Conservation (phyloP, 1,140 invertebrate species). For the Papilio dardanus region DNA sequence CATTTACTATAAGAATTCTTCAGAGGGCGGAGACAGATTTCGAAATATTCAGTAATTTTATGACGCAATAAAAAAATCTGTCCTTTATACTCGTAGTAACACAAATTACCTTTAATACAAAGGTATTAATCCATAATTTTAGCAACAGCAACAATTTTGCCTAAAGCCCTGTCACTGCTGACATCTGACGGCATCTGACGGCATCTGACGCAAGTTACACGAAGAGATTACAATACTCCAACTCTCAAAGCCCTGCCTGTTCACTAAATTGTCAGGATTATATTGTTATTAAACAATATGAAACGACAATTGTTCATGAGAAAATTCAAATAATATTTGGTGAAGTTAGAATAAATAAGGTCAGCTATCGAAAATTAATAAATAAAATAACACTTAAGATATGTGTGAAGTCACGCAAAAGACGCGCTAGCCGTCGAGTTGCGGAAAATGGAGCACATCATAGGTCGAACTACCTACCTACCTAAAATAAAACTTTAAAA, state of each 20-base stretch:
- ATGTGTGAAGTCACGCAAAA: too few relatives aligned
- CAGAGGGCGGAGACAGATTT: too few relatives aligned
- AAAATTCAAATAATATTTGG: not conserved
- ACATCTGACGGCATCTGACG: conserved; percentile 3
- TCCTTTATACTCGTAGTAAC: not conserved
- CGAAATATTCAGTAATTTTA: not conserved
- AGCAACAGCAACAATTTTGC: not conserved
- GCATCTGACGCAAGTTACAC: not conserved
- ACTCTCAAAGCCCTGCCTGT: conserved; percentile 6
- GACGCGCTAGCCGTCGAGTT: too few relatives aligned
- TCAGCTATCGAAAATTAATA: not conserved
- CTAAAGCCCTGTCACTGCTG: not conserved
- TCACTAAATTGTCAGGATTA: not conserved
- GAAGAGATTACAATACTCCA: conserved; percentile 13
- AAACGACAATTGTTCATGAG: not conserved
- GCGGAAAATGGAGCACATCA: too few relatives aligned
- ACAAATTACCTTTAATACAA: not conserved
- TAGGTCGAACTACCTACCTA: too few relatives aligned
- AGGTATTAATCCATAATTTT: not conserved
- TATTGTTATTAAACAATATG: not conserved
- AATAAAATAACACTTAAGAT: too few relatives aligned
- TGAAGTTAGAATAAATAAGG: not conserved
- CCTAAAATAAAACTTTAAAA: too few relatives aligned
- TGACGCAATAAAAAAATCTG: not conserved
- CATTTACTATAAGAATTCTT: too few relatives aligned